These are phyloP conservation scores for Acyrthosiphon pisum DNA, from an alignment of 1,140 invertebrate species.

Conservation along the genomic window DNA sequence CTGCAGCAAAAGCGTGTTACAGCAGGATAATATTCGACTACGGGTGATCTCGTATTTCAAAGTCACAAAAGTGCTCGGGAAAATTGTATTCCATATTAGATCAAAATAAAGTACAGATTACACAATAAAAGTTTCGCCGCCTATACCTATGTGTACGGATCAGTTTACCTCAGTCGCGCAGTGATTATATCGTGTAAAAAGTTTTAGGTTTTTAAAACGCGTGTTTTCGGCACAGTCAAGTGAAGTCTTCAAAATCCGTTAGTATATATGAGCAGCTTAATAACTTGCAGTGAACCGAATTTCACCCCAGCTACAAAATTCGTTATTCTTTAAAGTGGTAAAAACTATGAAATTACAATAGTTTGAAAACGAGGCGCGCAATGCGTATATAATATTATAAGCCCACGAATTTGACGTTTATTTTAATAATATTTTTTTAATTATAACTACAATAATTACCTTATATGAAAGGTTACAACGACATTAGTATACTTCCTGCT, in stretches of 20 bases:
- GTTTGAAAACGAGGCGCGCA: not conserved
- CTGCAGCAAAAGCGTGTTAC: not conserved
- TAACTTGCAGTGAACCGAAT: not conserved
- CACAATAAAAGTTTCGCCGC: not conserved
- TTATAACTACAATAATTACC: not conserved
- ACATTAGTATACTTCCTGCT: too few species aligned
- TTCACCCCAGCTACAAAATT: not conserved
- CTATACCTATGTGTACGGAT: not conserved
- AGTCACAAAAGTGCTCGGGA: not conserved
- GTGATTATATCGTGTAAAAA: not conserved
- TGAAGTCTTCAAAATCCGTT: not conserved
- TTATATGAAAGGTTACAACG: not conserved
- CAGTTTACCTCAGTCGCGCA: not conserved
- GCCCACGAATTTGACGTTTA: not conserved
- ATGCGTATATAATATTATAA: not conserved
- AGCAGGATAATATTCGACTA: not conserved
- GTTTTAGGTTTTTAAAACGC: not conserved
- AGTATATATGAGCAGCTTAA: not conserved
- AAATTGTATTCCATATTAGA: not conserved
- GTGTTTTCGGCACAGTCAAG: not conserved
- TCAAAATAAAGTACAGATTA: conserved; percentile 12
- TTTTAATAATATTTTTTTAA: not conserved
- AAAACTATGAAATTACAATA: not conserved
- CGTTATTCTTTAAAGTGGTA: not conserved
- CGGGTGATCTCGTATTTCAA: not conserved